Base-by-base conservation (phyloP, 2,888 invertebrate species). In the Drosophila colorata region DNA sequence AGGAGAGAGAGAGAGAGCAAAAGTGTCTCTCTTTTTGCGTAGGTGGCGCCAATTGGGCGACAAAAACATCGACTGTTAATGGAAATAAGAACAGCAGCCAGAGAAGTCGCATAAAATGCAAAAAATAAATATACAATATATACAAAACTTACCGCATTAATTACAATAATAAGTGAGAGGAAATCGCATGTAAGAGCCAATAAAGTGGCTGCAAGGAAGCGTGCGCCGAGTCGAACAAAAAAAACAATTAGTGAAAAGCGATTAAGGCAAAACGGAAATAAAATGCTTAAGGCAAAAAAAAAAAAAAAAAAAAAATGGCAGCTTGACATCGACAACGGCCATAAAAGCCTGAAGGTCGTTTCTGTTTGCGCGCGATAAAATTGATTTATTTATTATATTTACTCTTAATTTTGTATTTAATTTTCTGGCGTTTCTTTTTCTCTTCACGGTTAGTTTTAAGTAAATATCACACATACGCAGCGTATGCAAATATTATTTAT, bases 281-380 rank as follows among this genome's bases (percentile, higher is more conserved):
- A 60, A 63, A 41, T 38, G 63, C 43, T 37, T 51, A 20, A 23
- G 49, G 14, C 61, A 49, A 61, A 59, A 20, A 20, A 20, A 20
- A 20, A 61, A 59, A 20, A 20, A 20, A 20, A 20, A 20, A 20
- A 20, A 20, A 74, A 48, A 51, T 18, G 53, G 43, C 53, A 13
- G 14, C 8, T 28, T 59, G 56, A 56, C 55, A 49, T 47, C 52
- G 40, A 47, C 52, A 37, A 43, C 16, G 53, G 43, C 49, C 65
- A 41, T 60, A 66, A 66, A 60, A 38, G 69, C 57, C 72, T 68
- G 81, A 85, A 82, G 81, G 81, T 82, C 81, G 85, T 78, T 74
- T 76, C 78, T 84, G 85, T 81, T 81, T 80, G 84, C 60, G 63
- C 47, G 63, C 65, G 69, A 83, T 71, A 68, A 69, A 64, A 43